Evolutionary conservation across 1,140 invertebrate genomes (phyloP).

Genomic region (Euura saliciscinereae): DNA sequence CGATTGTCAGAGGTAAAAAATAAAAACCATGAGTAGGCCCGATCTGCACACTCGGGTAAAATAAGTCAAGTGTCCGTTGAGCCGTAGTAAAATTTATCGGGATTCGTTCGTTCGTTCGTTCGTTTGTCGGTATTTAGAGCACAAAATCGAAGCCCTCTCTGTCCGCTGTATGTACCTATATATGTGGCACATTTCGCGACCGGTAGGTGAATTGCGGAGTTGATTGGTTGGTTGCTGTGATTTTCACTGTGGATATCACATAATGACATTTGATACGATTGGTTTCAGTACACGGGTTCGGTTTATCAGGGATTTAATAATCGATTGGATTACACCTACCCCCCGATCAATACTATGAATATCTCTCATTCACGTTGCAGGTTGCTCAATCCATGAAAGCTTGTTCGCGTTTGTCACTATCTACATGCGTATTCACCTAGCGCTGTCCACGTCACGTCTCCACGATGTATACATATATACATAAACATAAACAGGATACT

Average conservation of each 20-base stretch:
- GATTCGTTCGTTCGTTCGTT: not conserved
- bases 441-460: too few relatives aligned
- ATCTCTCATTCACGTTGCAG: too few relatives aligned
- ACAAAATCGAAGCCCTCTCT: not conserved
- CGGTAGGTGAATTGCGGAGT: not conserved
- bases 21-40: not conserved
- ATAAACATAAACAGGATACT: too few relatives aligned
- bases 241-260: not conserved
- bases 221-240: not conserved
- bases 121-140: not conserved
- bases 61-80: not conserved
- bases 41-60: not conserved
- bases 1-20: not conserved
- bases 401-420: too few relatives aligned
- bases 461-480: too few relatives aligned
- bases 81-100: not conserved
- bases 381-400: too few relatives aligned
- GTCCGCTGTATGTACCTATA: not conserved
- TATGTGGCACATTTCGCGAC: not conserved
- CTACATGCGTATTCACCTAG: too few relatives aligned
- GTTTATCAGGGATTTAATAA: too few relatives aligned
- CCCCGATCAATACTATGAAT: too few relatives aligned
- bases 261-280: too few relatives aligned
- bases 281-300: too few relatives aligned
- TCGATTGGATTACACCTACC: too few relatives aligned